Evolutionary conservation across 35 echinoderm and acorn worm species (phyloP).

Genomic region (Nesometra sesokonis): DNA sequence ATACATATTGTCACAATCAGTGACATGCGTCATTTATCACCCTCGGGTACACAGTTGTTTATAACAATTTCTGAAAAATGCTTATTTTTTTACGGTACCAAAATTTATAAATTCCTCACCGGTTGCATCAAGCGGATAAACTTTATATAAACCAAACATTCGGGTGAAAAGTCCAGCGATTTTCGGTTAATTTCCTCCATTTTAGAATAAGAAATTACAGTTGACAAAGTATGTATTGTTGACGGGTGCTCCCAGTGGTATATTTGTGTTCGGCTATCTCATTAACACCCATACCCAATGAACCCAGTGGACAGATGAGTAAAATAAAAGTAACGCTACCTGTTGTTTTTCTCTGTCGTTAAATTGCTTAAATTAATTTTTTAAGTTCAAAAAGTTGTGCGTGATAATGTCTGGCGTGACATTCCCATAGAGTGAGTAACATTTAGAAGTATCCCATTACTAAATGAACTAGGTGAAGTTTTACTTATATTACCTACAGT

Average conservation of each 20-base stretch:
- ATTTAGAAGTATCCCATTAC: neutral
- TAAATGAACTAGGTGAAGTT: neutral
- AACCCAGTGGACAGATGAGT: neutral
- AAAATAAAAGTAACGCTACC: neutral
- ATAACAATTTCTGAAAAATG: neutral
- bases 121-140: neutral
- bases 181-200: neutral
- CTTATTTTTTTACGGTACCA: neutral
- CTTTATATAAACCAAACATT: neutral
- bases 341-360: neutral
- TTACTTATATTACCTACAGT: neutral
- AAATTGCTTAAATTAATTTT: neutral
- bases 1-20: neutral
- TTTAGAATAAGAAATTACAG: neutral
- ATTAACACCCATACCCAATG: neutral
- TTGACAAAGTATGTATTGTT: neutral
- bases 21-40: neutral
- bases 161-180: neutral
- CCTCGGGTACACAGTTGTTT: neutral
- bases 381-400: neutral
- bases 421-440: neutral
- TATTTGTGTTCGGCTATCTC: neutral
- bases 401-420: neutral
- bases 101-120: neutral
- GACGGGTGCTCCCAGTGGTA: neutral